phyloP scores from a whole-genome alignment of 2,888 invertebrate genomes.

The Oxystoma pomonae region DNA sequence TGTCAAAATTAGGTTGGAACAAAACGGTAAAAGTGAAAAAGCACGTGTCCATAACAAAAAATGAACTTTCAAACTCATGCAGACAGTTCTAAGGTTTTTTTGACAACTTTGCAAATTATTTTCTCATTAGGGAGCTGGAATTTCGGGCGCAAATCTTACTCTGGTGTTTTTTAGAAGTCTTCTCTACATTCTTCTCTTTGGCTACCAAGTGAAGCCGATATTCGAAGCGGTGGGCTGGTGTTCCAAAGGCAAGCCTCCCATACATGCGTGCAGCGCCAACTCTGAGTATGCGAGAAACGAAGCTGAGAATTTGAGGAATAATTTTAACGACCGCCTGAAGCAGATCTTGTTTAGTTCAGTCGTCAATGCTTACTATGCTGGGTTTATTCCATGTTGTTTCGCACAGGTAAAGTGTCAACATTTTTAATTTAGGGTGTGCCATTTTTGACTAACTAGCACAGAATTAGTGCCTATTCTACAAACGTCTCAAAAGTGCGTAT shows the following conservation, averaged over 20 bases:
- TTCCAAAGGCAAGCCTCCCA: conserved; percentile 51
- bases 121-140: not conserved
- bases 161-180: conserved; percentile 55
- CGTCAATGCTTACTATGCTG: conserved; percentile 81
- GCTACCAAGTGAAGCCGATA: conserved; percentile 71
- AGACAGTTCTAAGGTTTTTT: not conserved
- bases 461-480: too few relatives aligned
- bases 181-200: conserved; percentile 77
- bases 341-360: conserved; percentile 78
- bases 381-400: conserved; percentile 86
- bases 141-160: not conserved
- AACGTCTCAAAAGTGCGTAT: too few relatives aligned
- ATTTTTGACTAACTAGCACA: too few relatives aligned
- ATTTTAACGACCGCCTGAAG: conserved; percentile 87
- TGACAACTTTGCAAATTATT: not conserved
- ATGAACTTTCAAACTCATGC: too few relatives aligned
- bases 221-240: conserved; percentile 57
- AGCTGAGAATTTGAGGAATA: conserved; percentile 76
- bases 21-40: too few relatives aligned
- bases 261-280: conserved; percentile 74
- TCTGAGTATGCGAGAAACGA: conserved; percentile 74
- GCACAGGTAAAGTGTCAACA: conserved; percentile 72
- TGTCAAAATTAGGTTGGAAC: too few relatives aligned
- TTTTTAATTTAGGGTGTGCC: not conserved
- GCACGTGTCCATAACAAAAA: too few relatives aligned